A percentile compares a stretch with the other conserved stretches of the same genome.
Evolutionary conservation across 2,797 vertebrate species (phyloP).

Genomic region (Tokudaia muenninki): DNA sequence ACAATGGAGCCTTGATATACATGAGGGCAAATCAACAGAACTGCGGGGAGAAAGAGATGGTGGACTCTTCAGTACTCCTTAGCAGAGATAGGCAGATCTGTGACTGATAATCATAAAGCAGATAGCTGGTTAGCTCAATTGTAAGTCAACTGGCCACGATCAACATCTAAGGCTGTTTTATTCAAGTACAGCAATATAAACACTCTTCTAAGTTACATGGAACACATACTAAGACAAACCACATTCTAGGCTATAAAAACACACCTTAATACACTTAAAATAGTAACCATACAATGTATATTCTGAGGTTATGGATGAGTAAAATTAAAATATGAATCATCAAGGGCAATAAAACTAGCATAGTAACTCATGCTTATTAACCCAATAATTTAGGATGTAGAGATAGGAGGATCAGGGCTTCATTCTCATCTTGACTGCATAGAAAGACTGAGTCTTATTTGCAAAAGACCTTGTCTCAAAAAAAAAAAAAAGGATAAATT

Average conservation of each 20-base stretch:
- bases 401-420: not conserved
- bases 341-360: not conserved
- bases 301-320: not conserved
- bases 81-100: not conserved
- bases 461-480: not conserved
- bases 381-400: not conserved
- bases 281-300: not conserved
- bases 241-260: not conserved
- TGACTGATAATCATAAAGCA: not conserved
- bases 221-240: not conserved
- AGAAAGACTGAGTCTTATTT: not conserved
- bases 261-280: not conserved
- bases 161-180: not conserved
- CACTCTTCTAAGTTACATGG: not conserved
- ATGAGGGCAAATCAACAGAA: not conserved
- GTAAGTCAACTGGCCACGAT: not conserved
- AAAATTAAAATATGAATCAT: not conserved
- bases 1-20: not conserved
- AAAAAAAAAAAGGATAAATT: not conserved
- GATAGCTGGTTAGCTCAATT: not conserved
- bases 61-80: not conserved
- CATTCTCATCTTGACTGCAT: not conserved
- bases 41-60: not conserved
- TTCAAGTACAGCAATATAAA: not conserved
- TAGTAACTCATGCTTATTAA: not conserved